Evolutionary conservation across 2,113 vertebrate genomes (phyloP).

Genomic region (Catharus bicknelli): DNA sequence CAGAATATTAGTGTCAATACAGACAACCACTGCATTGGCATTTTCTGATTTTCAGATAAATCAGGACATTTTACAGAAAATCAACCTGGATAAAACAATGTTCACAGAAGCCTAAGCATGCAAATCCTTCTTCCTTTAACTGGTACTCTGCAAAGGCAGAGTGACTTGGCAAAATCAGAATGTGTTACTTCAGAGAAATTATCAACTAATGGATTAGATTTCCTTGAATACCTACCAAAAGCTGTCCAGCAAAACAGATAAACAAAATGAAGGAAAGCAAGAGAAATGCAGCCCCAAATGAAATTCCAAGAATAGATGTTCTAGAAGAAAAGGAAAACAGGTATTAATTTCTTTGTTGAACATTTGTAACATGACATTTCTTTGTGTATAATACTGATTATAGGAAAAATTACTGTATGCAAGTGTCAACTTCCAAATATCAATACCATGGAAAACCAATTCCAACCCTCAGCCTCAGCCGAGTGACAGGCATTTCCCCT

Average conservation of each 20-base stretch:
- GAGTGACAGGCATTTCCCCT: background rate
- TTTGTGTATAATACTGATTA: background rate
- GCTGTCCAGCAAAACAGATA: slow-evolving; percentile 92
- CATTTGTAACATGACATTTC: background rate
- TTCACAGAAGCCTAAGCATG: background rate
- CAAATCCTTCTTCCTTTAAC: background rate
- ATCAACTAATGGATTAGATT: background rate
- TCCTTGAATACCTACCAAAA: slow-evolving; percentile 84
- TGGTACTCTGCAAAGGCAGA: background rate
- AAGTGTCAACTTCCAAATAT: background rate
- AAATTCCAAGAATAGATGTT: slow-evolving; percentile 88
- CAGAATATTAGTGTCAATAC: background rate
- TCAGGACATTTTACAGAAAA: background rate
- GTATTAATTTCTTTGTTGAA: background rate
- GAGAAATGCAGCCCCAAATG: slow-evolving; percentile 90
- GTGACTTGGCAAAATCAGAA: background rate
- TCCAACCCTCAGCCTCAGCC: background rate
- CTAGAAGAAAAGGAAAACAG: slow-evolving; percentile 72
- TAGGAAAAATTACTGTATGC: background rate
- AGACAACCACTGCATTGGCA: background rate
- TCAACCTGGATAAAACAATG: background rate
- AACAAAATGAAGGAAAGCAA: slow-evolving; percentile 90
- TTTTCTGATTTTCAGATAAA: slow-evolving; percentile 14
- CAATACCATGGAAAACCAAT: background rate
- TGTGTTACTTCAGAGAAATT: background rate